Conservation (phyloP, 2,113 vertebrate species). For the Pseudorectes ferrugineus region DNA sequence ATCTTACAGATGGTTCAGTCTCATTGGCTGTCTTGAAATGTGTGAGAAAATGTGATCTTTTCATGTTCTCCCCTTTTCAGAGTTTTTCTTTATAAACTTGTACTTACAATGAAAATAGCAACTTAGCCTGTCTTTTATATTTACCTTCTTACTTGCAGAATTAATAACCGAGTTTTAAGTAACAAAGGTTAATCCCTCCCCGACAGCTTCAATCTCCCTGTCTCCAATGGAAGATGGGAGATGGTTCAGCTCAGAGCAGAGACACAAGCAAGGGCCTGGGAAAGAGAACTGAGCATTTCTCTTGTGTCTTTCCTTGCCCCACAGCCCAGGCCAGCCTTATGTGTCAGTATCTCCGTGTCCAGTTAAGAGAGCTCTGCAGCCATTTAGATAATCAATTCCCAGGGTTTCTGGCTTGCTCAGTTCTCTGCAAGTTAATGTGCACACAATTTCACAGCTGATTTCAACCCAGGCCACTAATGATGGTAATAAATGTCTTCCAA, state of each 20-base stretch:
- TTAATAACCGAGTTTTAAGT: not conserved
- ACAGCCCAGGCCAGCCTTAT: rapidly evolving
- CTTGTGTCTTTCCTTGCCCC: not conserved
- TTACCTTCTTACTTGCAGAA: not conserved
- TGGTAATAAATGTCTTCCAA: not conserved
- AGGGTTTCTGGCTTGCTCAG: not conserved
- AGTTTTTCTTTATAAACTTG: not conserved
- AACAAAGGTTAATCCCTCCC: not conserved
- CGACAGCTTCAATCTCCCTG: not conserved
- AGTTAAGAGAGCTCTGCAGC: not conserved
- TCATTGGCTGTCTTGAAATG: not conserved
- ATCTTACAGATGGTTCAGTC: not conserved
- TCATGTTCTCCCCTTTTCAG: not conserved
- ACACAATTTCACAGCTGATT: not conserved
- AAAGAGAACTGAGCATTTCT: not conserved
- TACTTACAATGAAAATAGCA: not conserved
- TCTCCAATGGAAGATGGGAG: rapidly evolving
- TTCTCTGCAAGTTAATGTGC: not conserved
- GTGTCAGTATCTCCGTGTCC: rapidly evolving
- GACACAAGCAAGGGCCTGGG: not conserved
- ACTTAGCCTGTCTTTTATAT: not conserved
- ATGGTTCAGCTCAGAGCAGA: not conserved
- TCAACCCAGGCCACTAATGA: not conserved
- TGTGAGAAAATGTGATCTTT: not conserved
- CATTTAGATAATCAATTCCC: not conserved